These are phyloP conservation scores for Globodera rostochiensis DNA, from an alignment of 1,140 invertebrate genomes.

Conservation along the genomic window DNA sequence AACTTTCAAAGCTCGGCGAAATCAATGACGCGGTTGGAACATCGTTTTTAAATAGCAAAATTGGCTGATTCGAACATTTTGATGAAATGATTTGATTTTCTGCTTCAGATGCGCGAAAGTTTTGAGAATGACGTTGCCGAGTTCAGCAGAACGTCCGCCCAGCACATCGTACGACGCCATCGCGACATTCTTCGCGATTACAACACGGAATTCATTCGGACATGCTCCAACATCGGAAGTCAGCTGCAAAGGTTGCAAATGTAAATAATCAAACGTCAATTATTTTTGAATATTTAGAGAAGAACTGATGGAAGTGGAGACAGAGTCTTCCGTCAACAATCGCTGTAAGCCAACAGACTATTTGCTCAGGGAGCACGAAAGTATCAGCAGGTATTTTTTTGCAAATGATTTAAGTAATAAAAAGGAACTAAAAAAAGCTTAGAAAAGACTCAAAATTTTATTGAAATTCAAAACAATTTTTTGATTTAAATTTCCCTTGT, in stretches of 20 bases:
- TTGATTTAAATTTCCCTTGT: too few relatives aligned
- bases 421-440: slow-evolving; percentile 32
- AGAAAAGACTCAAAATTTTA: neutral
- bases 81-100: neutral
- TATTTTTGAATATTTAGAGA: slow-evolving; percentile 39
- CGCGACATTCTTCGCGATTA: slow-evolving; percentile 44
- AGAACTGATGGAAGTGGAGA: slow-evolving; percentile 44
- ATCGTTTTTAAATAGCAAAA: neutral
- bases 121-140: slow-evolving; percentile 34
- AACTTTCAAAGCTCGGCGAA: slow-evolving; percentile 37
- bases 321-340: slow-evolving; percentile 43
- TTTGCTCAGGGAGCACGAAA: slow-evolving; percentile 50
- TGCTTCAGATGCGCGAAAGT: slow-evolving; percentile 38
- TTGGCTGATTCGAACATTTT: neutral
- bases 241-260: slow-evolving; percentile 34
- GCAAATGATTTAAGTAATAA: too few relatives aligned
- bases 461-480: neutral
- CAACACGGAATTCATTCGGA: slow-evolving; percentile 37
- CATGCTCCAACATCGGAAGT: slow-evolving; percentile 35
- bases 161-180: slow-evolving; percentile 44
- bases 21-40: slow-evolving; percentile 31
- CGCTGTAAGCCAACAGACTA: slow-evolving; percentile 43
- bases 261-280: slow-evolving; percentile 3
- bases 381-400: slow-evolving; percentile 46
- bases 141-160: slow-evolving; percentile 29